Percentiles rank a stretch among this genome's conserved stretches.
Evolutionary conservation across 2,113 vertebrate genomes (phyloP).

Genomic region (Aegotheles bennettii): DNA sequence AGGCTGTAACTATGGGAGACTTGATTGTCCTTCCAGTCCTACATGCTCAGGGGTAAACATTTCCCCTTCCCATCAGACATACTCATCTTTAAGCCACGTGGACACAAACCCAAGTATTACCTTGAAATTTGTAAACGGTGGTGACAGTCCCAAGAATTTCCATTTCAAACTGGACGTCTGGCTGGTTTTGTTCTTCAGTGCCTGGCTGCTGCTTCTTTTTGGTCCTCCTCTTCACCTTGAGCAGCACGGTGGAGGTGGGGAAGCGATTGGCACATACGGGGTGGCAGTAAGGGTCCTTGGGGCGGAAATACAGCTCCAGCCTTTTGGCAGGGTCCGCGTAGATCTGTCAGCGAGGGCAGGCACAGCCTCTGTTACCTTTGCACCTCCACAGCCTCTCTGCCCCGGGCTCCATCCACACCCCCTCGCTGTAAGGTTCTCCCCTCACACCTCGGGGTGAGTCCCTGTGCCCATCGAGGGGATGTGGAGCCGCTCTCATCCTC

Average conservation of each 20-base stretch:
- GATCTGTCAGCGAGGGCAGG: conserved; percentile 66
- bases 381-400: fast-evolving
- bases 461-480: fast-evolving
- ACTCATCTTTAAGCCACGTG: fast-evolving
- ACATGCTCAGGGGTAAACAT: neutral
- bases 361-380: fast-evolving
- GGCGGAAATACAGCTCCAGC: conserved; percentile 90
- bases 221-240: conserved; percentile 77
- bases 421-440: neutral
- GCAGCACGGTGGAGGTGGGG: conserved; percentile 87
- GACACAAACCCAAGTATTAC: conserved; percentile 43
- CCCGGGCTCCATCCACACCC: fast-evolving
- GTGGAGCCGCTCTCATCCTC: fast-evolving
- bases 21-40: neutral
- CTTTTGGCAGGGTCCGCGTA: conserved; percentile 83
- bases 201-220: conserved; percentile 41
- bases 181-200: neutral
- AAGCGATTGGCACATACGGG: conserved; percentile 89
- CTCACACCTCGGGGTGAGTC: fast-evolving
- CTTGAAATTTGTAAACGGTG: conserved; percentile 95
- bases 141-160: conserved; percentile 85
- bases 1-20: neutral
- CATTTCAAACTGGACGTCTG: conserved; percentile 71
- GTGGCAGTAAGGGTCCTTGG: conserved; percentile 92
- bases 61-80: neutral